These are phyloP conservation scores for Centrocercus urophasianus DNA, from an alignment of 2,113 vertebrate species.

Conservation along the genomic window DNA sequence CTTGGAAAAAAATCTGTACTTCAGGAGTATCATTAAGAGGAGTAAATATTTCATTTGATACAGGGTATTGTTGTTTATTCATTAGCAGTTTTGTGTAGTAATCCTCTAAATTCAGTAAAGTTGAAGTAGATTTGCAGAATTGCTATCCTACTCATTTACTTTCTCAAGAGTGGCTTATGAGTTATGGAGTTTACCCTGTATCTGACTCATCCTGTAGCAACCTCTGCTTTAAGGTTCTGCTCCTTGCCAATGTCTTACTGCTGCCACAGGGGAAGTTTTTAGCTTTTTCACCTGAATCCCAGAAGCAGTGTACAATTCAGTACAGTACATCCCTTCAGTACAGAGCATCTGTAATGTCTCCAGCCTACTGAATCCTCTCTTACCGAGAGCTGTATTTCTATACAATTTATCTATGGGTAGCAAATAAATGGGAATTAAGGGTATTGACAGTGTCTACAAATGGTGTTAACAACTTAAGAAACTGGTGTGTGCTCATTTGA, in stretches of 20 bases:
- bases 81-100: fast-evolving
- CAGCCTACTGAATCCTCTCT: background rate
- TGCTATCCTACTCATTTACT: background rate
- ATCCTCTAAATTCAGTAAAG: background rate
- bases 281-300: background rate
- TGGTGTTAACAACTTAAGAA: background rate
- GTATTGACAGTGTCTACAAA: background rate
- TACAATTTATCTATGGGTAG: background rate
- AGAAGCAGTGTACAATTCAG: background rate
- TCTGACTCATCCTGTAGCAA: background rate
- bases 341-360: background rate
- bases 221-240: background rate
- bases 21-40: background rate
- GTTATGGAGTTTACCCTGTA: background rate
- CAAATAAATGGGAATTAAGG: background rate
- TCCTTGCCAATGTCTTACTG: background rate
- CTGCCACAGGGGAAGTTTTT: background rate
- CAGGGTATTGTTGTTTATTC: background rate
- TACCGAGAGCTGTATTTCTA: background rate
- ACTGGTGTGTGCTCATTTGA: background rate
- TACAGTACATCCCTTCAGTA: background rate
- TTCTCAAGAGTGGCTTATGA: background rate
- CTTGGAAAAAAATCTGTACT: background rate
- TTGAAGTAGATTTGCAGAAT: background rate
- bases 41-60: background rate